These are phyloP conservation scores for Sialis fuliginosa DNA, from an alignment of 2,888 invertebrate species.

Conservation along the genomic window DNA sequence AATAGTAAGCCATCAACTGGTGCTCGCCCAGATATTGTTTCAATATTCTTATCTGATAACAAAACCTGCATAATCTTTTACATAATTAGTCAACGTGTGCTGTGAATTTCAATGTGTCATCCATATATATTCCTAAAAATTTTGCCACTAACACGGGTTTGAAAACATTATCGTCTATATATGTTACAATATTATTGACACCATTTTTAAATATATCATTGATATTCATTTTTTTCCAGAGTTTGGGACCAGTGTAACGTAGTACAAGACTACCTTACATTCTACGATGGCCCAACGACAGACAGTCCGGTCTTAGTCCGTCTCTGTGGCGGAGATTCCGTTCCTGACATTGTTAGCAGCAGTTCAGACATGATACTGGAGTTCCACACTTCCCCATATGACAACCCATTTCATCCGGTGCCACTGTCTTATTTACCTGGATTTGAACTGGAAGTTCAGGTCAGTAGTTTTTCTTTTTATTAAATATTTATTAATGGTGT, in stretches of 20 bases:
- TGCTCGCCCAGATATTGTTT: too few species aligned
- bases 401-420: conserved; percentile 65
- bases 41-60: too few species aligned
- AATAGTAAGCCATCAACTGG: too few species aligned
- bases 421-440: conserved; percentile 63
- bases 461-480: conserved; percentile 19
- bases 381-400: conserved; percentile 65
- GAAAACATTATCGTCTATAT: too few species aligned
- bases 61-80: too few species aligned
- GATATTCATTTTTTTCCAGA: conserved; percentile 24
- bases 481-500: too few species aligned
- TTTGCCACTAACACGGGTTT: too few species aligned
- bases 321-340: conserved; percentile 65
- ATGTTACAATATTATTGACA: too few species aligned
- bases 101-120: too few species aligned
- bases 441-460: conserved; percentile 68
- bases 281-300: conserved; percentile 58
- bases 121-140: too few species aligned
- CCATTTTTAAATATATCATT: neutral
- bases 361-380: conserved; percentile 61
- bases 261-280: conserved; percentile 65
- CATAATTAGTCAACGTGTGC: too few species aligned
- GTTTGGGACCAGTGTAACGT: conserved; percentile 71
- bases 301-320: conserved; percentile 56
- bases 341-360: conserved; percentile 62